Evolutionary conservation across 1,140 invertebrate species (phyloP).

Genomic region (Luehdorfia chinensis): DNA sequence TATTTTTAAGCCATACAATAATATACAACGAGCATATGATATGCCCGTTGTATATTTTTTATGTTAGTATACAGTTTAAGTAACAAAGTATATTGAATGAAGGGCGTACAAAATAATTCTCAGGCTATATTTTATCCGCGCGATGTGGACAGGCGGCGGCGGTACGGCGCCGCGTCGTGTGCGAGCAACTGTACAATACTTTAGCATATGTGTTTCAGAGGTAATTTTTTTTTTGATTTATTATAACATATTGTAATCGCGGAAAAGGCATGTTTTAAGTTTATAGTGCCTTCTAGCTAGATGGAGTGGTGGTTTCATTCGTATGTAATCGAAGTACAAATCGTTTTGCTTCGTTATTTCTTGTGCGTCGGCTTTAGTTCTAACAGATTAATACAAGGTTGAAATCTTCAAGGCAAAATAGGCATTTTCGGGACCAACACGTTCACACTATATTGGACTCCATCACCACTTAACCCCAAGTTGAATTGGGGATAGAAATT

Average conservation of each 20-base stretch:
- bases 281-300: neutral
- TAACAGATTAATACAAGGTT: no score
- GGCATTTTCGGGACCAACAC: no score
- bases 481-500: no score
- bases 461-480: no score
- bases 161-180: neutral
- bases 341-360: no score
- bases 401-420: no score
- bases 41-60: no score
- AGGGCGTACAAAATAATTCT: conserved; percentile 9
- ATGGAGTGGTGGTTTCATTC: neutral
- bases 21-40: no score
- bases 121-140: conserved; percentile 3
- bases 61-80: no score
- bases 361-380: no score
- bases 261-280: neutral
- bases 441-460: no score
- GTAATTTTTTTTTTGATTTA: neutral
- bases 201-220: neutral
- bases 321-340: neutral
- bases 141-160: neutral
- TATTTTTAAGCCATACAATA: no score
- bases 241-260: neutral
- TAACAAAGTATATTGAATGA: conserved; percentile 1
- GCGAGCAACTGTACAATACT: neutral